Conservation (phyloP, 1,140 invertebrate genomes). For the Drosophila orena region DNA sequence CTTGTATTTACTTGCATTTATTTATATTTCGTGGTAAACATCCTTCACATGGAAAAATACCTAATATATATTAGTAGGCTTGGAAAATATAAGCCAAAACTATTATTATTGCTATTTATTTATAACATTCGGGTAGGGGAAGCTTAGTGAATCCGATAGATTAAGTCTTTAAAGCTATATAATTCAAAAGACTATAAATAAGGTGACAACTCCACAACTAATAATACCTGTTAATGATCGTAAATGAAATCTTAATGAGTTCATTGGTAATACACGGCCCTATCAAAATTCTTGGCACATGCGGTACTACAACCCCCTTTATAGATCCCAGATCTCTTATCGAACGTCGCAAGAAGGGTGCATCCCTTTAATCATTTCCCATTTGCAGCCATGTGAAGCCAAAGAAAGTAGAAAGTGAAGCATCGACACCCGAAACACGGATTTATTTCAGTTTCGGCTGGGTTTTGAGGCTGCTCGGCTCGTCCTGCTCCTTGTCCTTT, state of each 20-base stretch:
- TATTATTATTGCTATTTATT: too few species aligned
- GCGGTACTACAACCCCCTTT: background rate
- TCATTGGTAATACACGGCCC: slow-evolving; percentile 9
- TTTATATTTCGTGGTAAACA: background rate
- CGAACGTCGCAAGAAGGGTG: slow-evolving; percentile 10
- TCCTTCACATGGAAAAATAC: too few species aligned
- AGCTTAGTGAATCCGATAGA: too few species aligned
- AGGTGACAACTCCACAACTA: background rate
- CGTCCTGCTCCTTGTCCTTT: slow-evolving; percentile 41
- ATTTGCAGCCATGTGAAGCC: slow-evolving; percentile 21
- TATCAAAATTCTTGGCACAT: slow-evolving; percentile 12
- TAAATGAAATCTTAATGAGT: slow-evolving; percentile 15
- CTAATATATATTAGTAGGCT: too few species aligned
- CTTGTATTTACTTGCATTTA: background rate
- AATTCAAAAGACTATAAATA: background rate
- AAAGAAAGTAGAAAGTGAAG: slow-evolving; percentile 16
- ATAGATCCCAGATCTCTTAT: slow-evolving; percentile 30
- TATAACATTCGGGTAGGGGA: too few species aligned
- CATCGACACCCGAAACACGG: slow-evolving; percentile 60
- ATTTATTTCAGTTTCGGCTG: slow-evolving; percentile 71
- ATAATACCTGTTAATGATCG: slow-evolving; percentile 13
- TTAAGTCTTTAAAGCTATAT: too few species aligned
- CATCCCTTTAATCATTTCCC: slow-evolving; percentile 48
- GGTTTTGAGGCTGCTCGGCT: slow-evolving; percentile 62
- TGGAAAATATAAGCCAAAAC: too few species aligned